Base-by-base conservation (phyloP, 2,888 invertebrate species). In the Protodeltote pygarga region DNA sequence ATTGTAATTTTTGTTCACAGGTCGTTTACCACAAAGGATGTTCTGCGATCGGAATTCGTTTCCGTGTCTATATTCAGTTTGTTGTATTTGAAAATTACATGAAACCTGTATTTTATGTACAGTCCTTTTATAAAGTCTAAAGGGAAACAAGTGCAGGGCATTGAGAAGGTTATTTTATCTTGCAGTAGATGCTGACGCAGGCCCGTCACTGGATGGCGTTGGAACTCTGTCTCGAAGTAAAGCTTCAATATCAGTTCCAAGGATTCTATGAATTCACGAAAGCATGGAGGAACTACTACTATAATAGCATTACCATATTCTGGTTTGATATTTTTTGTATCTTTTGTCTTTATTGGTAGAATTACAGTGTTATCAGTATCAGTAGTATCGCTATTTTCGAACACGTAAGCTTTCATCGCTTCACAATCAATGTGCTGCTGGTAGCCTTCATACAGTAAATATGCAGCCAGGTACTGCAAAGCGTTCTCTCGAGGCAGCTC, bases 101-200 rank as follows among this genome's bases (percentile, higher is more conserved):
- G 10, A 6, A 63, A 20, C 29, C 64, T 55, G 16, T 23, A 44
- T 24, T 25, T 29, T 1, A 60, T 31, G 32, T 25, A 63, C 24
- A 63, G 32, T 13, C 21, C 15, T 17, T 63, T 63, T 0, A 48
- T 23, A 21, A 21, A 59, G 10, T 46, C 20, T 20, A 63, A 16
- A 13, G 63, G 63, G 6, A 60, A 63, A 21, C 60, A 55, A 13
- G 20, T 17, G 16, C 64, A 63, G 3, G 64, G 63, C 32, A 38
- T 46, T 5, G 28, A 2, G 9, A 64, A 63, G 8, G 35, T 38
- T 3, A 60, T 25, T 23, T 52, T 45, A 10, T 52, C 21, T 8
- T 34, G 31, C 10, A 51, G 25, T 2, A 51, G 10, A 32, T 37
- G 53, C 4, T 52, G 25, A 24, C 3, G 23, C 8, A 52, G 32